Base-by-base conservation (phyloP, 2,113 vertebrate species). In the Pristiophorus japonicus region DNA sequence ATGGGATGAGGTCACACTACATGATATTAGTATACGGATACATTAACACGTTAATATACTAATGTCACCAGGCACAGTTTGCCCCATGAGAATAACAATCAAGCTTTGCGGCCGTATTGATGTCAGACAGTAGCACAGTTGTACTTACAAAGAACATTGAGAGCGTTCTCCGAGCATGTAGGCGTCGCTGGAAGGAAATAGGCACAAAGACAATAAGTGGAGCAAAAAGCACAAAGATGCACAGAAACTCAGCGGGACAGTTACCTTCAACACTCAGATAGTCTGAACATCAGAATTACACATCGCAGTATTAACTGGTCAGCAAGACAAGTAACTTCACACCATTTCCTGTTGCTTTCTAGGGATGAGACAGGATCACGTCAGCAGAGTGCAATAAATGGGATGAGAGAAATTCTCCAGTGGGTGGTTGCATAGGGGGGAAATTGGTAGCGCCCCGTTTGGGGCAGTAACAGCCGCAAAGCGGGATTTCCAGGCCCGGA, bases 111-210 rank as follows among this genome's bases (percentile, higher is more conserved):
- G 0, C n/a, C 4, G 22, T 81, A 22, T 81, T 55, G 81, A 95
- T 0, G 67, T 0, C 34, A 63, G 0, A 62, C 90, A 96, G 95
- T 95, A 45, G 67, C 0, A 0, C 2, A 47, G 45, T 70, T 34
- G 84, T 98, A 99, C 99, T 99, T 98, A 99, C 99, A 98, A 99
- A 99, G 97, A 99, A 99, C 99, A 99, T 99, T 97, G 99, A 99
- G 94, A 99, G 97, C 7, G 99, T 99, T 97, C 99, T 97, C 96
- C 98, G 97, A 42, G 98, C 98, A 95, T 99, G 99, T 94, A 99
- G 97, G 96, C 99, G 99, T 85, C 98, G 98, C 99, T 99, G 96
- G 51, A 96, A 96, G 96, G 87, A 97, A 59, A 97, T 30, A 1
- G 38, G 42, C 38, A 67, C 65, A 67, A 67, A 94, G 42, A 63